Evolutionary conservation across 1,140 invertebrate species (phyloP), one percentile per base, ranked within the genome.

Genomic region (Dinoponera quadriceps): DNA sequence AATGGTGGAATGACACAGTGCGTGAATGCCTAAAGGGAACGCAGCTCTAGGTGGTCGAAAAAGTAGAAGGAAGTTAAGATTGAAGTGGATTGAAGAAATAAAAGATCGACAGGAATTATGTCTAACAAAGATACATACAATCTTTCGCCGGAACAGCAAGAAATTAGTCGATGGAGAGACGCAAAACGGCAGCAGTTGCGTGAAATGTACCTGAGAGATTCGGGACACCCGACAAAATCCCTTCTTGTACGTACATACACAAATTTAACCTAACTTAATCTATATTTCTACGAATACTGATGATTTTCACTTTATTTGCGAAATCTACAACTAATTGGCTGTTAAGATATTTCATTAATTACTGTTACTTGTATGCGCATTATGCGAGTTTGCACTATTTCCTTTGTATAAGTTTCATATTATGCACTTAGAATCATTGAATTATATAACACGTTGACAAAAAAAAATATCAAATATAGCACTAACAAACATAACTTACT

Each of bases 191-290:
- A 93, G 49, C 90, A 92, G 33, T 92, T 96, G 68, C 95, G 96
- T 85, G 89, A 94, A n/a, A 94, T 97, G 90, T 98, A 96, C 91
- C 88, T 97, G n/a, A 97, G 96, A 92, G 95, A 96, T 89, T 91
- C 93, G 48, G 95, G 95, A 0, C 96, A 97, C 91, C 97, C 97
- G 16, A 95, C 94, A 84, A 93, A 94, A 20, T 94, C 93, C 87
- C 9, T 73, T 11, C 18, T 80, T 16, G 84, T 90, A 82, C 14
- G 78, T 84, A 81, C 11, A 20, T 13, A 59, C 55, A 7, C 48
- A 13, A 25, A 29, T 20, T 11, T 69, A 86, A 86, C 72, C 68
- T 84, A 63, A 60, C 0, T 25, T 84, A 65, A 25, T 22, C 14
- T 27, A 22, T 48, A 66, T 1, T 33, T 59, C 7, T 1, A 63